Base-by-base conservation (phyloP, 2,797 vertebrate species). In the Scomberomorus guttatus region DNA sequence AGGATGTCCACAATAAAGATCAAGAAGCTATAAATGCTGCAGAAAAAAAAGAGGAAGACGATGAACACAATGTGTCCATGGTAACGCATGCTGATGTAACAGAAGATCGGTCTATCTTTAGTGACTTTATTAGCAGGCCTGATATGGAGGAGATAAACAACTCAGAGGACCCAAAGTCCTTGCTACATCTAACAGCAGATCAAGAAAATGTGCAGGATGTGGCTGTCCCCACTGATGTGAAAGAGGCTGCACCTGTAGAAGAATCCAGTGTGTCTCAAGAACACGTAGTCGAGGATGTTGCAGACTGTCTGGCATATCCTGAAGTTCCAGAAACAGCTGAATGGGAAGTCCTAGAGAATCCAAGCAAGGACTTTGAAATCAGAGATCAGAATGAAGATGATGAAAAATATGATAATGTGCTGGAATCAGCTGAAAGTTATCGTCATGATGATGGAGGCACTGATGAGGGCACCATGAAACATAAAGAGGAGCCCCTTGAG, bases 311-410 rank as follows among this genome's bases (percentile, higher is more conserved):
- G 10, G 73, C 48, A 50, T 24, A 63, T 51, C 29, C 63, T 42
- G 58, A 75, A 54, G 18, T 32, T 75, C 67, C 62, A 70, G 81
- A 86, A 83, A 67, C 77, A 69, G 55, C 71, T 4, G 87, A 88
- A 72, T 87, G 85, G 88, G 87, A 92, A 55, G 75, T 86, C 39
- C 69, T 85, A 0, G 80, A 87, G 69, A 78, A 80, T 18, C 67
- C 70, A 14, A 75, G 6, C 14, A 63, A 86, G 44, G 81, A 83
- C 55, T 15, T 34, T 58, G 75, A 85, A 51, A 56, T 39, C 37
- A 32, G 8, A 61, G 64, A 70, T 51, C 22, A 68, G 32, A 68
- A 56, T 20, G 56, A 75, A 62, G 48, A 42, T 39, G 29, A 65
- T 13, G 65, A 66, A 57, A 48, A 67, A 69, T 32, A 20, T 13